A percentile compares a stretch with the other conserved stretches of the same genome.
phyloP scores from a whole-genome alignment of 2,888 invertebrate genomes.

The Neocrepidodera transversa region DNA sequence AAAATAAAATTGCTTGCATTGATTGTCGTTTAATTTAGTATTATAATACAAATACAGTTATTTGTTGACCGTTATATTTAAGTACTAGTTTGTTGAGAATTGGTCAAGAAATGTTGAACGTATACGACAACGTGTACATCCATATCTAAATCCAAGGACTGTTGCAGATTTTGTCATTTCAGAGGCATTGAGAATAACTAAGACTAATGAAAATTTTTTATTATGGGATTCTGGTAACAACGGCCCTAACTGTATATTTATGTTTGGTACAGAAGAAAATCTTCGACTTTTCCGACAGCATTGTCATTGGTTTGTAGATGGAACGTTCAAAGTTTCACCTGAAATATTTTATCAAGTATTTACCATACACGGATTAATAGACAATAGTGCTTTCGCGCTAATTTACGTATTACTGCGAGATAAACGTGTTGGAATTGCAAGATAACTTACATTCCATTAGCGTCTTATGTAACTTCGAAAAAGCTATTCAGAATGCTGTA shows the following conservation, averaged over 20 bases:
- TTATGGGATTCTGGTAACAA: slow-evolving; percentile 9
- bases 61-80: too few relatives aligned
- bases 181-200: not conserved
- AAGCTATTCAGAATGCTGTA: too few relatives aligned
- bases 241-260: slow-evolving; percentile 4
- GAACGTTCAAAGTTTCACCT: slow-evolving; percentile 9
- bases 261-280: slow-evolving; percentile 17
- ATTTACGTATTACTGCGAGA: not conserved
- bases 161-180: not conserved
- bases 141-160: slow-evolving; percentile 6
- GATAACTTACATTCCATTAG: too few relatives aligned
- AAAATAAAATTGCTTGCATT: too few relatives aligned
- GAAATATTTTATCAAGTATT: slow-evolving; percentile 16
- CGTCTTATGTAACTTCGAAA: too few relatives aligned
- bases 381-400: not conserved
- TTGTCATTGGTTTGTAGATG: slow-evolving; percentile 9
- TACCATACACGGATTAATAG: slow-evolving; percentile 5
- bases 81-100: too few relatives aligned
- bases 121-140: not conserved
- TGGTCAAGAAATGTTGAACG: not conserved
- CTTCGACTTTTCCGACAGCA: not conserved
- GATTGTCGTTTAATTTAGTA: too few relatives aligned
- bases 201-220: slow-evolving; percentile 4
- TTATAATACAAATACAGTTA: too few relatives aligned
- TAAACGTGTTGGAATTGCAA: too few relatives aligned